These are phyloP conservation scores for Myxocyprinus asiaticus DNA, from an alignment of 2,113 vertebrate species.

Conservation along the genomic window DNA sequence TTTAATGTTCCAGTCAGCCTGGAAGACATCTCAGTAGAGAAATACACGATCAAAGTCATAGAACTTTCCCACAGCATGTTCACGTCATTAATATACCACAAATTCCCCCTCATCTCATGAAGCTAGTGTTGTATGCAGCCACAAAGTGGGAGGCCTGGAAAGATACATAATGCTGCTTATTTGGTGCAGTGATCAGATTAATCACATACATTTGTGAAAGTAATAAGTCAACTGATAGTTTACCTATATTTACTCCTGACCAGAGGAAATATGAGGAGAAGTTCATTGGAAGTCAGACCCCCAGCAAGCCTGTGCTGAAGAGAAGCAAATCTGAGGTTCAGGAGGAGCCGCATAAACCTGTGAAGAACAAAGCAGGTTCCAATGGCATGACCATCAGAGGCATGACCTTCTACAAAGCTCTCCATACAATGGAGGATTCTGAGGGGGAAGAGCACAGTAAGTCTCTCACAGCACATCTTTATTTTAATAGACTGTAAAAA, in stretches of 20 bases:
- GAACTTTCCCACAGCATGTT: slow-evolving; percentile 7
- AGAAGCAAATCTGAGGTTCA: slow-evolving; percentile 12
- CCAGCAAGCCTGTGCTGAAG: slow-evolving; percentile 33
- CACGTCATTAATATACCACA: slow-evolving; percentile 24
- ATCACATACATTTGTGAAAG: not conserved
- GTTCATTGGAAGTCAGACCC: slow-evolving; percentile 74
- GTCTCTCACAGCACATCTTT: slow-evolving; percentile 46
- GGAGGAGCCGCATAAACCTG: slow-evolving; percentile 21
- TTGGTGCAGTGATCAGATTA: not conserved
- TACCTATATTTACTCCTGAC: not conserved
- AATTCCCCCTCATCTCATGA: slow-evolving; percentile 12
- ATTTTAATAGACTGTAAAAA: no score
- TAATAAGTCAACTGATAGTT: not conserved
- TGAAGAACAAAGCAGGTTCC: slow-evolving; percentile 50
- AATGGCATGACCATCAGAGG: slow-evolving; percentile 73
- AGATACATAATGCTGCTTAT: not conserved
- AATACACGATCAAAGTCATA: slow-evolving; percentile 39
- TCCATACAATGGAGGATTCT: slow-evolving; percentile 70
- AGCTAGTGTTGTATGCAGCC: not conserved
- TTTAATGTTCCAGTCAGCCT: slow-evolving; percentile 21
- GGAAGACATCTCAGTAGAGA: slow-evolving; percentile 15
- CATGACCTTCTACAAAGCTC: slow-evolving; percentile 85
- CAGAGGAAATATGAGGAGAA: slow-evolving; percentile 79
- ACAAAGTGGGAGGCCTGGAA: not conserved
- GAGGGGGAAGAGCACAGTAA: slow-evolving; percentile 79